Evolutionary conservation across 1,140 invertebrate species (phyloP), one percentile per base, ranked within the genome.

Genomic region (Hyles vespertilio): DNA sequence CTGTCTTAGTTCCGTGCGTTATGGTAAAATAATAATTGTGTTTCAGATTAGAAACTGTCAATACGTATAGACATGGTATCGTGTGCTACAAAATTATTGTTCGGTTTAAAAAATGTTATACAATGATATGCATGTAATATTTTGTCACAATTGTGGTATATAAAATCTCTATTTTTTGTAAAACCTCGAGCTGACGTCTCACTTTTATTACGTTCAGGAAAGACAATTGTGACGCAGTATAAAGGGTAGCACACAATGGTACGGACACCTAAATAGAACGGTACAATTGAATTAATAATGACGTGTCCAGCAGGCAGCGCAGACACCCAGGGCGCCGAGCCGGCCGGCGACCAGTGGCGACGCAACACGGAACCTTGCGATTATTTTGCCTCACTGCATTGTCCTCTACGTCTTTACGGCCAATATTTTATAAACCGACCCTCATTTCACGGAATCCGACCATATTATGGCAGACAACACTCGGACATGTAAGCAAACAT

Each of bases 401-500:
- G 71, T 79, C 60, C 64, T 53, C 51, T 72, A 73, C 68, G 63
- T 70, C 65, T 76, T 62, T 63, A 74, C 68, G 65, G 65, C 66
- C 69, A 71, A 75, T 83, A 80, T 78, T 74, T 74, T 67, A 79
- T 72, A 67, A 62, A 65, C 53, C 62, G 55, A 69, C 65, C 63
- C 67, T 74, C 66, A 77, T 79, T 87, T 85, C 82, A 80, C 70
- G 73, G 80, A 87, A 87, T 73, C 60, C 65, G 63, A 57, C 58
- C 71, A 62, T 67, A 76, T 77, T 67, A 71, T 58, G 62, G 56
- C 63, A 64, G 68, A 79, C 77, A 84, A 76, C 77, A 83, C 72
- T 77, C 69, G 74, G 73, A 81, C 80, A 82, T 84, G 80, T 85
- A 85, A 84, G 85, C 83, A 88, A 87, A 88, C 83, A 88, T 88